A percentile compares a stretch with the other conserved stretches of the same genome.
These are phyloP conservation scores for Leptodactylus fallax DNA, from an alignment of 2,797 vertebrate species.

Conservation along the genomic window DNA sequence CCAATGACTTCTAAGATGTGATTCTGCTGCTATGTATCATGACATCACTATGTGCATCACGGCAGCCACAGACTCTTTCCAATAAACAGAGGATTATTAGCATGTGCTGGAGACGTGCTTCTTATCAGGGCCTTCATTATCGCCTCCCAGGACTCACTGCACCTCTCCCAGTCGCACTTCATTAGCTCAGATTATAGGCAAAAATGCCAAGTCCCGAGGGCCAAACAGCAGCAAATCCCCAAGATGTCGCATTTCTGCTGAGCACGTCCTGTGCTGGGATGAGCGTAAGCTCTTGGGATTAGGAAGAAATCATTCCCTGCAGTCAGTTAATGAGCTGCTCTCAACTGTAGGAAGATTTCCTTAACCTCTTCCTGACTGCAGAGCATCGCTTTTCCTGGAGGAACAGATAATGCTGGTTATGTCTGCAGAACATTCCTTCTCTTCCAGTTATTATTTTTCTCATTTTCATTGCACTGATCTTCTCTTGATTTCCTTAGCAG, in stretches of 20 bases:
- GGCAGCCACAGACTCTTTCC: neutral
- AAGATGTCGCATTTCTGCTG: constrained; percentile 33
- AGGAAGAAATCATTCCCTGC: constrained; percentile 16
- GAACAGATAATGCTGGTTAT: neutral
- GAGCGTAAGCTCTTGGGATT: constrained; percentile 56
- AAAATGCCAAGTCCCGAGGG: constrained; percentile 44
- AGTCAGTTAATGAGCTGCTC: constrained; percentile 42
- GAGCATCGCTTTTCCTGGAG: neutral
- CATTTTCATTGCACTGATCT: neutral
- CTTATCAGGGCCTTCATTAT: constrained; percentile 24
- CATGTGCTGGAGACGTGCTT: neutral
- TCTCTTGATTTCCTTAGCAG: neutral
- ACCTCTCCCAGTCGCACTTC: constrained; percentile 32
- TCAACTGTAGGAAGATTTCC: neutral
- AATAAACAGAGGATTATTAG: constrained; percentile 32
- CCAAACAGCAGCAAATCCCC: constrained; percentile 11
- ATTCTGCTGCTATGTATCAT: neutral
- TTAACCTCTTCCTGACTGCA: neutral
- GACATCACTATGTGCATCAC: neutral
- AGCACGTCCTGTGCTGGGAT: neutral
- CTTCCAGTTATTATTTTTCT: neutral
- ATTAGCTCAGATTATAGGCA: constrained; percentile 54
- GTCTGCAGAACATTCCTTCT: neutral
- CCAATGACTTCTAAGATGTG: neutral
- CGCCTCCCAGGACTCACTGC: neutral